Evolutionary conservation across 2,113 vertebrate species (phyloP).

Genomic region (Polypterus senegalus): DNA sequence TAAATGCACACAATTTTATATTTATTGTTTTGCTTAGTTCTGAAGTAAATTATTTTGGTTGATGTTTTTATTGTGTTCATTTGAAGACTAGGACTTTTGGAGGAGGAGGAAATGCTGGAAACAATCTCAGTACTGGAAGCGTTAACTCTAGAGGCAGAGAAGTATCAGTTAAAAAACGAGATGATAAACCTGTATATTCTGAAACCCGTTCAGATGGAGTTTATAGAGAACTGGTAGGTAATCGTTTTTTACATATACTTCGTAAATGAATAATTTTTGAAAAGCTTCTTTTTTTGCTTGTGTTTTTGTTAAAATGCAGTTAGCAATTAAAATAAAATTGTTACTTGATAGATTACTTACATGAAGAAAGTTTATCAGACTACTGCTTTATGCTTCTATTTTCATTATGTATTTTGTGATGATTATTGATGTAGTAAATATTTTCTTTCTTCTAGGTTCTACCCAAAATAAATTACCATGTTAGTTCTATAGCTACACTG

Average conservation of each 20-base stretch:
- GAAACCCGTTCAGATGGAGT: conserved; percentile 78
- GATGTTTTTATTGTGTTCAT: conserved; percentile 16
- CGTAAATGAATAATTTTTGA: too few species aligned
- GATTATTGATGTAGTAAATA: too few species aligned
- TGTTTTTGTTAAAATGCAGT: too few species aligned
- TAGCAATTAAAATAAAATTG: too few species aligned
- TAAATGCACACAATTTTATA: not conserved
- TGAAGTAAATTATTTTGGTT: not conserved
- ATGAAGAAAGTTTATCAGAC: not conserved
- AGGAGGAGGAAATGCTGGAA: conserved; percentile 74
- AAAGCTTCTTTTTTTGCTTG: too few species aligned
- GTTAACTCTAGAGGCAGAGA: conserved; percentile 63
- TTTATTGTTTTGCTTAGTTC: not conserved
- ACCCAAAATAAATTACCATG: too few species aligned
- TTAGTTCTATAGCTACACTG: too few species aligned
- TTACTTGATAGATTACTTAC: too few species aligned
- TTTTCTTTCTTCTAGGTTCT: too few species aligned
- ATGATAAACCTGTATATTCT: conserved; percentile 56
- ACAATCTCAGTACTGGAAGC: conserved; percentile 64
- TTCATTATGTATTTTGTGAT: too few species aligned
- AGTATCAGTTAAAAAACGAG: conserved; percentile 56
- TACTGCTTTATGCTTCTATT: not conserved
- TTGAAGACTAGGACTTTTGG: conserved; percentile 79
- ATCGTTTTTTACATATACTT: too few species aligned
- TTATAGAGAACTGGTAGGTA: conserved; percentile 78